Percentiles rank a stretch among this genome's conserved stretches.
Evolutionary conservation across 2,888 invertebrate genomes (phyloP).

Genomic region (Andrena minutula): DNA sequence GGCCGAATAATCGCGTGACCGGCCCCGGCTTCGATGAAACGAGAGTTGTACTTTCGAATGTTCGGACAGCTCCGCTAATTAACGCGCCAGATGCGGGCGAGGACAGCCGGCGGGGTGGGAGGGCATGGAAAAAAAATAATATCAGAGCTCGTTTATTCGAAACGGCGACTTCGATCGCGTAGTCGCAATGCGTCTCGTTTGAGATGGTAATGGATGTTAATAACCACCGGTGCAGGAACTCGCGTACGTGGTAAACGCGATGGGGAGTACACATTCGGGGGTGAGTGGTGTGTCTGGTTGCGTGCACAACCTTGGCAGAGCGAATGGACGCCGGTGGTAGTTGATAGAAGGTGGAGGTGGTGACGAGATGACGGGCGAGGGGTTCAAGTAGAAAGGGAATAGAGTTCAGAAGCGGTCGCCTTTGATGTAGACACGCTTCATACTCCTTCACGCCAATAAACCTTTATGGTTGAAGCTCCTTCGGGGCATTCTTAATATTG

Average conservation of each 20-base stretch:
- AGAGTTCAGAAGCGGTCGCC: conserved; percentile 80
- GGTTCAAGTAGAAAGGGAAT: conserved; percentile 62
- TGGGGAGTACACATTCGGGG: conserved; percentile 52
- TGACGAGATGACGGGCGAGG: conserved; percentile 59
- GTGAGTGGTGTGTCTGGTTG: conserved; percentile 56
- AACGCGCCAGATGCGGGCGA: conserved; percentile 6
- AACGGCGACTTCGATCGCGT: conserved; percentile 36
- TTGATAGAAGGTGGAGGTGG: conserved; percentile 56
- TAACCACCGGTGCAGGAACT: conserved; percentile 52
- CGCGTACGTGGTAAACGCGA: conserved; percentile 43
- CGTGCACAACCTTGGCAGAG: conserved; percentile 62
- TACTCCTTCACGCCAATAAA: conserved; percentile 84
- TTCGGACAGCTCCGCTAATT: conserved; percentile 21
- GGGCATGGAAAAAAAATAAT: conserved; percentile 34
- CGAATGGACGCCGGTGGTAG: conserved; percentile 59
- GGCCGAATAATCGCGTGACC: neutral
- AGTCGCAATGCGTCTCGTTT: conserved; percentile 66
- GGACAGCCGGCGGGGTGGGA: neutral
- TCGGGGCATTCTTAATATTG: conserved; percentile 81
- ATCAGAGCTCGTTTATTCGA: conserved; percentile 17
- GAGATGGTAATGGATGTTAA: conserved; percentile 72
- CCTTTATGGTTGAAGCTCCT: conserved; percentile 83
- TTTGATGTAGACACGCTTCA: conserved; percentile 83
- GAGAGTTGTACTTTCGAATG: conserved; percentile 15
- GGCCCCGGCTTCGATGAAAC: neutral